Conservation (phyloP, 1,140 invertebrate genomes). For the Sycophila sp. region DNA sequence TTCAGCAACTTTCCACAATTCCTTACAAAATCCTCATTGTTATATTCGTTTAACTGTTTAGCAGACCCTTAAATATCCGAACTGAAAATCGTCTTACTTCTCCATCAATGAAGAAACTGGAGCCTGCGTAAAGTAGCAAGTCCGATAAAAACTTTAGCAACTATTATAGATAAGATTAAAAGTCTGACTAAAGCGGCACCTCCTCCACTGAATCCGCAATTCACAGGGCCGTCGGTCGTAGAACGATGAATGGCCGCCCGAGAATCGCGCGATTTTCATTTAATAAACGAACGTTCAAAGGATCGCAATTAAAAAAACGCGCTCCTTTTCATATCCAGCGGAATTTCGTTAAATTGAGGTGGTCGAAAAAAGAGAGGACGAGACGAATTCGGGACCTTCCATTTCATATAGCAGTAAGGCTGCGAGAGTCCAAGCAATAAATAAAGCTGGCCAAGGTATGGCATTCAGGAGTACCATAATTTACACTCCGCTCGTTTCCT, state of each 20-base stretch:
- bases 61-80: no score
- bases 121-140: no score
- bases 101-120: no score
- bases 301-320: background rate
- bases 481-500: conserved; percentile 54
- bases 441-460: conserved; percentile 44
- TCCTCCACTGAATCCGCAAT: background rate
- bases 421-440: conserved; percentile 45
- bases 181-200: background rate
- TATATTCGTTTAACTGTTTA: no score
- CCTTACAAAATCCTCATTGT: no score
- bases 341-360: conserved; percentile 9
- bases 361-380: background rate
- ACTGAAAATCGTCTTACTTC: no score
- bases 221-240: background rate
- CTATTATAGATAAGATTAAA: no score
- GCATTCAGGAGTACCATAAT: conserved; percentile 53
- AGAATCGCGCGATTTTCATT: background rate
- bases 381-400: background rate
- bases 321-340: background rate
- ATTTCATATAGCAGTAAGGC: conserved; percentile 7
- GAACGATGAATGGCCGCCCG: background rate
- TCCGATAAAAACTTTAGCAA: no score
- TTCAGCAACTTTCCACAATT: no score
- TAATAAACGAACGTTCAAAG: no score